Conservation (phyloP, 2,797 vertebrate species). For the Semaprochilodus insignis region DNA sequence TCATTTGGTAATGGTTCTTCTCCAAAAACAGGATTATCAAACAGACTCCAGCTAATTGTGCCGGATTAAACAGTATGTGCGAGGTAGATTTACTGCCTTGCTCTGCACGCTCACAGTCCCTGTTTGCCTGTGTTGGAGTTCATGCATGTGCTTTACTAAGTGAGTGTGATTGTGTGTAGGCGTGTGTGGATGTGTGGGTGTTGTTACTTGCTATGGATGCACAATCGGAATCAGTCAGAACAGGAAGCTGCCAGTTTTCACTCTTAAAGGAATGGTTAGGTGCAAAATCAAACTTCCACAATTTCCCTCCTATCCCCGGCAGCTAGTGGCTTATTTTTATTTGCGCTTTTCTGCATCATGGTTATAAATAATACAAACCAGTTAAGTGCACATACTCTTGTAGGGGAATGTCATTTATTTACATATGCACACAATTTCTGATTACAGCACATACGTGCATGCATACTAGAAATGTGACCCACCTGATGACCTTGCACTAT, state of each 20-base stretch:
- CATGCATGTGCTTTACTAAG: slow-evolving; percentile 10
- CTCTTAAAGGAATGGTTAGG: no score
- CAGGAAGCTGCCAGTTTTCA: not conserved
- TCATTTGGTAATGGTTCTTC: slow-evolving; percentile 33
- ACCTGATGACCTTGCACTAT: no score
- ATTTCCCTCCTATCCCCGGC: no score
- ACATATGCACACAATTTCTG: no score
- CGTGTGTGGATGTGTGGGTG: not conserved
- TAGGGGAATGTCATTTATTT: no score
- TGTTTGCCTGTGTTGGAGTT: not conserved
- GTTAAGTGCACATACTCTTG: no score
- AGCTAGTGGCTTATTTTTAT: no score
- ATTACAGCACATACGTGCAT: no score
- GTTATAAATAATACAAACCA: no score
- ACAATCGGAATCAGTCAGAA: not conserved
- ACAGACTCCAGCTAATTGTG: slow-evolving; percentile 20
- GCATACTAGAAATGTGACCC: no score
- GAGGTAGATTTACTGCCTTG: not conserved
- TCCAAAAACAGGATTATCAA: slow-evolving; percentile 37
- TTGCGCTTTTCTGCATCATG: no score
- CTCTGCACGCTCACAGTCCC: not conserved
- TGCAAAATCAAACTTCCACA: no score
- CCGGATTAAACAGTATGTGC: not conserved
- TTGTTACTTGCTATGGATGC: not conserved
- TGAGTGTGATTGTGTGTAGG: not conserved